Evolutionary conservation across 2,888 invertebrate species (phyloP).

Genomic region (Vannuccia rotundouncinata): DNA sequence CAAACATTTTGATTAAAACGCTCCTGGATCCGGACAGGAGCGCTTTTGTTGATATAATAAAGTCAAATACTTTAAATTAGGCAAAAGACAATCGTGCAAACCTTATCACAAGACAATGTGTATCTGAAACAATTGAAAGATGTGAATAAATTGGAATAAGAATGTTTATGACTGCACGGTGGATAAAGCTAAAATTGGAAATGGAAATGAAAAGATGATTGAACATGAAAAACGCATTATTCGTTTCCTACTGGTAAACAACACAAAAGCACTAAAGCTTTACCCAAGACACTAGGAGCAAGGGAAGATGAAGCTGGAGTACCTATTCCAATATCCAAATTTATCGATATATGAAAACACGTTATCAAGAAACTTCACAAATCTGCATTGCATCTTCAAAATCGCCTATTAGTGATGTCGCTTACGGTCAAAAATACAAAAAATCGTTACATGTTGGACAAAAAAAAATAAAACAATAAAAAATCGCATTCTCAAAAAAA

Average conservation of each 20-base stretch:
- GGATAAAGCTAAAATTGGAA: not conserved
- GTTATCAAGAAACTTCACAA: not conserved
- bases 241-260: not conserved
- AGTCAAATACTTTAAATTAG: not conserved
- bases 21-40: too few relatives aligned
- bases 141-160: not conserved
- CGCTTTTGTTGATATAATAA: not conserved
- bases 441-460: too few relatives aligned
- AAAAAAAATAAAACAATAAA: too few relatives aligned
- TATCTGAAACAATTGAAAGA: not conserved
- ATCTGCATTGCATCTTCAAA: not conserved
- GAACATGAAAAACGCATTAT: not conserved
- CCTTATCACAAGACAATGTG: not conserved
- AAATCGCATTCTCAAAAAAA: too few relatives aligned
- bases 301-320: not conserved
- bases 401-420: too few relatives aligned
- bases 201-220: not conserved
- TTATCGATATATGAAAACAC: not conserved
- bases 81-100: not conserved
- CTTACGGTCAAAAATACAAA: too few relatives aligned
- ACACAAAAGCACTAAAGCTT: not conserved
- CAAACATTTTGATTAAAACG: too few relatives aligned
- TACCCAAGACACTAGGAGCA: not conserved
- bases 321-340: not conserved
- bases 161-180: not conserved